Base-by-base conservation (phyloP, 2,113 vertebrate species). In the Boulengeromyrus knoepffleri region DNA sequence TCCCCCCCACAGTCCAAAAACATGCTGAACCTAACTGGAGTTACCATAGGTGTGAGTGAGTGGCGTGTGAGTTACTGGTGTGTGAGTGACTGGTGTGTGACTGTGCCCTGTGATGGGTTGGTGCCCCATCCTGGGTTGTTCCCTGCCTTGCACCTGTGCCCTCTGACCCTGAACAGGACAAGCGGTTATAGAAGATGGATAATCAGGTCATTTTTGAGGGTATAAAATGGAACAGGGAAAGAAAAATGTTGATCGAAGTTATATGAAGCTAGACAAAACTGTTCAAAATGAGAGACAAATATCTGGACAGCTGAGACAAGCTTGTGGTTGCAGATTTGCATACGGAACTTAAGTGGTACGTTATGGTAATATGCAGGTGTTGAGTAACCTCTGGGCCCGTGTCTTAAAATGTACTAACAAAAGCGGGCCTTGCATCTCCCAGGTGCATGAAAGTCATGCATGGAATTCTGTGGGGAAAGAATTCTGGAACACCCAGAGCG, bases 321-420 rank as follows among this genome's bases (percentile, higher is more conserved):
- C 12, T 10, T 87, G 85, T 36, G 56, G 87, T 53, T 66, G 42
- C 56, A 27, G 87, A 88, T 88, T 88, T 88, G 87, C 87, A 88
- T 88, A n/a, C 12, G 12, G 87, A 21, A 19, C 19, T 8, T 31
- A 4, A 31, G 36, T 10, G 46, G 21, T 17, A 66, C 21, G 36
- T 62, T 88, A 46, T 45, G 52, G 53, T 62, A 66, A 62, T 45
- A 36, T 45, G 87, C 87, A 88, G 87, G 36, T 88, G 87, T 47
- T 46, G 36, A 46, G 1, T 46, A 46, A 62, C 12, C 56, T 88
- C 53, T 88, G 85, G 15, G 13, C 17, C 12, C 2, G 10, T n/a
- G 87, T 31, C 46, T 53, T 50, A 87, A 87, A 52, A 53, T 31
- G 85, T n/a, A 50, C 47, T 52, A 3, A 87, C 27, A 49, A 8